Evolutionary conservation across 2,888 invertebrate genomes (phyloP), one percentile per base, ranked within the genome.

Genomic region (Drosophila demipolita): DNA sequence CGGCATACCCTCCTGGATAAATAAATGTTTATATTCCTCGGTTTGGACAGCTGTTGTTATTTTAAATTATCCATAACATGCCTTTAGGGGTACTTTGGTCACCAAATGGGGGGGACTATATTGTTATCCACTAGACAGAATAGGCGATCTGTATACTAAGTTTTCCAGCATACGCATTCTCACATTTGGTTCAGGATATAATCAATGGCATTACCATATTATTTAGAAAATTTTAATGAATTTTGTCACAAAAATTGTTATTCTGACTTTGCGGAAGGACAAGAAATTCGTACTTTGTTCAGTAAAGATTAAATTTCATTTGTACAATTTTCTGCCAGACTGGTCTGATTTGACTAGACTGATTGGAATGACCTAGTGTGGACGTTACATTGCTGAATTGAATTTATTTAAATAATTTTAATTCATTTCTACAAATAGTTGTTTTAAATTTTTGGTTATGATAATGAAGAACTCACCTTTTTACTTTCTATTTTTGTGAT

Each of bases 401-500:
- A 45, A 3, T 20, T 45, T 6, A 45, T 3, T 12, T 45, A 0
- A 45, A 20, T 7, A 7, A 20, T 45, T 8, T 20, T 12, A 3
- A 1, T 12, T 12, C 3, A 20, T 45, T 45, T 45, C 12, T 6
- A 20, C 12, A 20, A 11, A 0, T 20, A 7, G 7, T 3, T 1
- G 3, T 20, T 42, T 12, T 1, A 20, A 6, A 12, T 42, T 42
- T 42, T 20, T 42, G 6, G 11, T 6, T 20, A 20, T 15, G 1
- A 8, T 12, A 23, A 26, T 1, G 1, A 20, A 38, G 1, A 20
- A 53, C 73, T 72, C 23, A 76, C 78, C 66, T 0, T 15, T 35
- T 60, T 35, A 12, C 50, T 63, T 17, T 23, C 6, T 4, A 3
- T 32, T 26, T 23, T 12, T 8, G 29, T 20, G 6, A 8, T 0